A percentile compares a stretch with the other conserved stretches of the same genome.
Evolutionary conservation across 2,797 vertebrate species (phyloP).

Genomic region (Typhlichthys eigenmanni): DNA sequence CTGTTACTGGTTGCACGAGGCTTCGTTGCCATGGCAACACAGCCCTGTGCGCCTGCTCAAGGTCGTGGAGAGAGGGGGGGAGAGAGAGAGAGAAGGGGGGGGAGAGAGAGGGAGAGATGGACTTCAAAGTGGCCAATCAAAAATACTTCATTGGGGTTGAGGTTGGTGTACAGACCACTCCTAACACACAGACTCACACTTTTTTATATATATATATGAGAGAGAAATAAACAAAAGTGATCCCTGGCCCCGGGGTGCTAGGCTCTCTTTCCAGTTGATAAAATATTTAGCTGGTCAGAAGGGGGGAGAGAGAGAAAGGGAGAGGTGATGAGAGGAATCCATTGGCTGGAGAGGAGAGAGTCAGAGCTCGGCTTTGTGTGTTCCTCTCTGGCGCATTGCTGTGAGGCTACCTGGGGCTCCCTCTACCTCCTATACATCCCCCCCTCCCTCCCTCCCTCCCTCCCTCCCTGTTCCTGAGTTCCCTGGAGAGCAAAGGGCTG

Average conservation of each 20-base stretch:
- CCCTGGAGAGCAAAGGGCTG: slow-evolving; percentile 29
- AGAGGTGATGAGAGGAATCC: slow-evolving; percentile 19
- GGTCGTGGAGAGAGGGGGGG: slow-evolving; percentile 67
- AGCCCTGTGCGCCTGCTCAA: slow-evolving; percentile 87
- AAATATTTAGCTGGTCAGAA: slow-evolving; percentile 75
- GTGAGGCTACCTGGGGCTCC: slow-evolving; percentile 65
- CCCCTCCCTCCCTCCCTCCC: slow-evolving; percentile 8
- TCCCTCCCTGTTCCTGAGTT: background rate
- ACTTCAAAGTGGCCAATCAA: slow-evolving; percentile 74
- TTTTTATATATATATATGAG: slow-evolving; percentile 9
- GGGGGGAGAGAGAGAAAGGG: slow-evolving; percentile 30
- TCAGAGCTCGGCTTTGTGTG: slow-evolving; percentile 52
- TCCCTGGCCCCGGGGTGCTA: slow-evolving; percentile 56
- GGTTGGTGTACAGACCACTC: slow-evolving; percentile 42
- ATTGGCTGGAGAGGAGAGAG: slow-evolving; percentile 50
- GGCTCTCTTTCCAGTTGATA: slow-evolving; percentile 73
- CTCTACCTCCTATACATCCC: slow-evolving; percentile 25
- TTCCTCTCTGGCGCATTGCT: slow-evolving; percentile 64
- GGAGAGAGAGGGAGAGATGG: slow-evolving; percentile 12
- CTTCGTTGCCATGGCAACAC: slow-evolving; percentile 87
- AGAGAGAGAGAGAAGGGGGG: slow-evolving; percentile 1
- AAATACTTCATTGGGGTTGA: slow-evolving; percentile 49
- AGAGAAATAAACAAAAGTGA: slow-evolving; percentile 61
- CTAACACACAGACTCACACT: background rate
- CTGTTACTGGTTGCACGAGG: slow-evolving; percentile 80